phyloP scores from a whole-genome alignment of 92 coral and sea anemone species.

The Phenganax subtilis region DNA sequence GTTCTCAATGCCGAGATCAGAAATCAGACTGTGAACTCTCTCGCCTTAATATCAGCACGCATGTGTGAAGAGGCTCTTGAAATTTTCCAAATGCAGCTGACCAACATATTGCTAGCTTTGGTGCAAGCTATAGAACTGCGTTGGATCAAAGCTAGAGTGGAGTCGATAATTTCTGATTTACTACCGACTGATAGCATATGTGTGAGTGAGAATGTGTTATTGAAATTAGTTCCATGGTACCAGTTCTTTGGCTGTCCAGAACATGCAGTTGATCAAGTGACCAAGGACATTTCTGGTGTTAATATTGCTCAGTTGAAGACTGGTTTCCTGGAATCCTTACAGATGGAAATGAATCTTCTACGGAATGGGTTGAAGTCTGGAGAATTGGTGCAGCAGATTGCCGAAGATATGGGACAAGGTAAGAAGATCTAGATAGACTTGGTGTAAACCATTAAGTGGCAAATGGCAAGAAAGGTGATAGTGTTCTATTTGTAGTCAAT shows the following conservation, averaged over 20 bases:
- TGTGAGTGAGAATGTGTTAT: constrained; percentile 13
- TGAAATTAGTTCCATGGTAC: constrained; percentile 26
- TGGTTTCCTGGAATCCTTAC: neutral
- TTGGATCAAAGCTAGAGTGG: constrained; percentile 34
- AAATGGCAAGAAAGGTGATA: neutral
- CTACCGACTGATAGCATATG: constrained; percentile 8
- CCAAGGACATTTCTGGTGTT: neutral
- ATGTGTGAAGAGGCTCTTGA: constrained; percentile 46
- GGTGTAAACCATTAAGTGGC: neutral
- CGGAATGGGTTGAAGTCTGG: constrained; percentile 25
- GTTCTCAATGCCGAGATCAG: constrained; percentile 39
- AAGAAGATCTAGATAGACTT: neutral
- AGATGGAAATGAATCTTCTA: neutral
- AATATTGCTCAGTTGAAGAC: neutral
- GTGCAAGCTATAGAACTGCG: constrained; percentile 47
- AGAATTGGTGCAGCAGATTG: constrained; percentile 15
- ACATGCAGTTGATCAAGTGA: constrained; percentile 4
- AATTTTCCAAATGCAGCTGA: constrained; percentile 45
- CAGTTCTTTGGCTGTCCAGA: constrained; percentile 22
- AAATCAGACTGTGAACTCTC: constrained; percentile 43
- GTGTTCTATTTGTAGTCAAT: neutral
- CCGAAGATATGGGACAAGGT: constrained; percentile 16
- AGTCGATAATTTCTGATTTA: constrained; percentile 27
- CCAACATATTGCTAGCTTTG: constrained; percentile 39
- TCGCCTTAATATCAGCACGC: constrained; percentile 45